Evolutionary conservation across 2,888 invertebrate genomes (phyloP), one percentile per base, ranked within the genome.

Genomic region (Lithophane socia): DNA sequence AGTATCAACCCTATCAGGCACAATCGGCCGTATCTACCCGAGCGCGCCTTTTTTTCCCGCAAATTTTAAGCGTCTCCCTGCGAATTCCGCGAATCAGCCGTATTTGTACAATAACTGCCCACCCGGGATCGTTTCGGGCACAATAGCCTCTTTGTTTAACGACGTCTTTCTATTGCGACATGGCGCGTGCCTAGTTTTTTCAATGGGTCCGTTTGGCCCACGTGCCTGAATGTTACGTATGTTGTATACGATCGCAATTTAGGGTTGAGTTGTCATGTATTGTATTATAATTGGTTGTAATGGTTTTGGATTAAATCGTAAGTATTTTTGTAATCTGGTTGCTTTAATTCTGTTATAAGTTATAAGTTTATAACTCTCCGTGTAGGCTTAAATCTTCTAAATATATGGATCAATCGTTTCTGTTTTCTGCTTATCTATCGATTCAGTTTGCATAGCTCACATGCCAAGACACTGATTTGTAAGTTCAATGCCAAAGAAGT

Each of bases 111-210:
- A 95, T 94, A 95, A 95, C 93, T 92, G 94, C 92, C 92, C 93
- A 92, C 91, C 87, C 90, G 93, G 94, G 94, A 92, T 88, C 91
- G 88, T 90, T 90, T 89, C 89, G 84, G 86, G 88, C 83, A 94
- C 94, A 94, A 94, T 94, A 90, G 92, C 91, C 93, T 92, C 92
- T 96, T 95, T 95, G 96, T 95, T 96, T 96, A 96, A 96, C 95
- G 95, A 95, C 94, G 91, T 95, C 92, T 95, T 93, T 95, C 93
- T 94, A 92, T 94, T 91, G 93, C 91, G 89, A 90, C 88, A 89
- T 81, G 88, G 91, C 92, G 93, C 94, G 95, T 94, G 95, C 92
- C 91, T 91, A 89, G 92, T 92, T 93, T 94, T 94, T 93, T 92
- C 90, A 94, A 94, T 94, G 90, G 92, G 87, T 87, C 92, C 80